Base-by-base conservation (phyloP, 2,888 invertebrate species). In the Hypsopygia costalis region DNA sequence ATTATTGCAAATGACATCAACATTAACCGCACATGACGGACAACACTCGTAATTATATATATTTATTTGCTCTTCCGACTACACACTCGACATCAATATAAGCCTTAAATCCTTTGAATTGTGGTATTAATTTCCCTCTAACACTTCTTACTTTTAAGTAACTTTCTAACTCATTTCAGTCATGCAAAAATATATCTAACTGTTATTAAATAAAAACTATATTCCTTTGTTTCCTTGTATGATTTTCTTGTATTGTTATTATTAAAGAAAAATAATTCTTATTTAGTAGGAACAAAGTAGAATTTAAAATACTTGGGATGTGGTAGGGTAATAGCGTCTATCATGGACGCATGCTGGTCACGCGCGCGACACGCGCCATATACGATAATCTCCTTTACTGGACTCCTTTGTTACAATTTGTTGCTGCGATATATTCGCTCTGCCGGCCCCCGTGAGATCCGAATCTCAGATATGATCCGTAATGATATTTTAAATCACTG, bases 41-140 rank as follows among this genome's bases (percentile, higher is more conserved):
- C 59, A 52, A 62, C 68, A 72, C 69, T 62, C 62, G 56, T 58
- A 62, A 65, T 62, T 56, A 52, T 67, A 58, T 64, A 66, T 78
- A 76, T 79, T 77, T 87, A 87, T 88, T 87, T 86, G 69, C 73
- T 69, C 64, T 76, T 71, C 71, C 72, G 73, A 85, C 81, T 80
- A 81, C 75, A 64, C 78, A 77, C 81, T 82, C 82, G 72, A 80
- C 78, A 71, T 71, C 66, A 81, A 77, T 80, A 61, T 86, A 85
- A 86, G 80, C 85, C 66, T 75, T 83, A 83, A 87, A 86, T 86
- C 86, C 82, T 69, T 69, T 68, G 77, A 85, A 85, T 86, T 87
- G 87, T 76, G 86, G 87, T 87, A 88, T 87, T 86, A 78, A 85
- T 88, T 88, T 86, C 83, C 69, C 83, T 86, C 83, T 71, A 69